Percentiles rank a stretch among this genome's conserved stretches.
Evolutionary conservation across 2,888 invertebrate genomes (phyloP).

Genomic region (Acrocera orbiculus): DNA sequence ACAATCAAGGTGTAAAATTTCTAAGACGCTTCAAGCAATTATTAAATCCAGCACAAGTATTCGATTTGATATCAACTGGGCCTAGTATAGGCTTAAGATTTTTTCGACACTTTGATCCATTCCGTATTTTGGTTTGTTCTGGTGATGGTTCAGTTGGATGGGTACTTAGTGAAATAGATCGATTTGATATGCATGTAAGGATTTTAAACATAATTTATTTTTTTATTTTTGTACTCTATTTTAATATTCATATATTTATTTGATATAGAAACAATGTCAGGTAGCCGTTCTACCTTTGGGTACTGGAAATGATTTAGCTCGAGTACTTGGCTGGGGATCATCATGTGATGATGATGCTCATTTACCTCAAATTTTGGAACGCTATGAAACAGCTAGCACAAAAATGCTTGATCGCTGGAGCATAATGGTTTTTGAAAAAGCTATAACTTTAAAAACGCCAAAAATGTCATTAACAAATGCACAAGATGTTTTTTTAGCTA

Average conservation of each 20-base stretch:
- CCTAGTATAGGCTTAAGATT: conserved; percentile 69
- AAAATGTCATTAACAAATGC: conserved; percentile 34
- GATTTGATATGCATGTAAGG: conserved; percentile 85
- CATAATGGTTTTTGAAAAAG: conserved; percentile 80
- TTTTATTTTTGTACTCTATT: not conserved
- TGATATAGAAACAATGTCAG: conserved; percentile 66
- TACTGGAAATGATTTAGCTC: conserved; percentile 89
- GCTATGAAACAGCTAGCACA: conserved; percentile 90
- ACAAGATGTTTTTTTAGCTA: conserved; percentile 37
- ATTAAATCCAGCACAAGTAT: conserved; percentile 93
- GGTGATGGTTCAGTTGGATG: conserved; percentile 97
- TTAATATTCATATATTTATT: not conserved
- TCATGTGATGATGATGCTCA: conserved; percentile 92
- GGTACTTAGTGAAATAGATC: conserved; percentile 93
- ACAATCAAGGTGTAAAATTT: conserved; percentile 95
- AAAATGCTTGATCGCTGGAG: conserved; percentile 98
- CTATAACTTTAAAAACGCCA: conserved; percentile 41
- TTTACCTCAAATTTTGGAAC: conserved; percentile 75
- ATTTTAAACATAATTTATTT: conserved; percentile 1
- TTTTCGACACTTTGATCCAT: conserved; percentile 89
- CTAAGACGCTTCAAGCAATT: conserved; percentile 86
- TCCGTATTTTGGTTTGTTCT: conserved; percentile 90
- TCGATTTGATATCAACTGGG: conserved; percentile 81
- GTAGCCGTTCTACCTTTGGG: conserved; percentile 89
- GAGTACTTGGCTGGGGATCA: conserved; percentile 92